phyloP scores from a whole-genome alignment of 2,797 vertebrate species.

The Scolopax rusticola region DNA sequence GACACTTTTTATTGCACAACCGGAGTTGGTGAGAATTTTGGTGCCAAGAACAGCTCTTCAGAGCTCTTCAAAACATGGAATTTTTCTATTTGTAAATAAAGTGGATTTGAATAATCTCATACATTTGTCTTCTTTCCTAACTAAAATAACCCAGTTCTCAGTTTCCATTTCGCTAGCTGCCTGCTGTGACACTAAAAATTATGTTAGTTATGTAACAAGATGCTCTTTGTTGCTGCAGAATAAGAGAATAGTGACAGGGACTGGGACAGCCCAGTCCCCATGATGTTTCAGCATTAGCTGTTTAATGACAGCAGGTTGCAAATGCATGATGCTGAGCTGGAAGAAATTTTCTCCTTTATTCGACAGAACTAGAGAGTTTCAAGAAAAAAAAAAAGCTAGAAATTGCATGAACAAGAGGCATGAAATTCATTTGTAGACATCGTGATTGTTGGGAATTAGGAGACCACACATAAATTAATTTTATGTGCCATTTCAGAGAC shows the following conservation, averaged over 20 bases:
- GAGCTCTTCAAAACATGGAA: neutral
- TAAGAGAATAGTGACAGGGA: conserved; percentile 59
- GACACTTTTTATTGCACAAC: neutral
- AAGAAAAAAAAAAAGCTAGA: neutral
- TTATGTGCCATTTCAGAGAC: neutral
- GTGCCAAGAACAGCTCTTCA: neutral
- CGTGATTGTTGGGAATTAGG: neutral
- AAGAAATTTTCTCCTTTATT: conserved; percentile 14
- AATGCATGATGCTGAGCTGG: conserved; percentile 23
- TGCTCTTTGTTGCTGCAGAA: conserved; percentile 53
- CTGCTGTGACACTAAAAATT: conserved; percentile 60
- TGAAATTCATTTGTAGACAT: conserved; percentile 7
- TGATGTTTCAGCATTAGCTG: conserved; percentile 48
- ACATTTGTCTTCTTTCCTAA: neutral
- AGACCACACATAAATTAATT: neutral
- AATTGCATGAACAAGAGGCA: neutral
- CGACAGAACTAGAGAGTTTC: neutral
- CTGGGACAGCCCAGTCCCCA: conserved; percentile 10
- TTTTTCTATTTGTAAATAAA: conserved; percentile 19
- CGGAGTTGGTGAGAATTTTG: neutral
- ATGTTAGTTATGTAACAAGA: conserved; percentile 69
- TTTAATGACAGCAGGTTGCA: conserved; percentile 30
- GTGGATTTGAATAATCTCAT: conserved; percentile 13
- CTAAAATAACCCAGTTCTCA: conserved; percentile 58
- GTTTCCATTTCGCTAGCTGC: conserved; percentile 50